Conservation (phyloP, 2,888 invertebrate genomes). For the Pandemis heparana region DNA sequence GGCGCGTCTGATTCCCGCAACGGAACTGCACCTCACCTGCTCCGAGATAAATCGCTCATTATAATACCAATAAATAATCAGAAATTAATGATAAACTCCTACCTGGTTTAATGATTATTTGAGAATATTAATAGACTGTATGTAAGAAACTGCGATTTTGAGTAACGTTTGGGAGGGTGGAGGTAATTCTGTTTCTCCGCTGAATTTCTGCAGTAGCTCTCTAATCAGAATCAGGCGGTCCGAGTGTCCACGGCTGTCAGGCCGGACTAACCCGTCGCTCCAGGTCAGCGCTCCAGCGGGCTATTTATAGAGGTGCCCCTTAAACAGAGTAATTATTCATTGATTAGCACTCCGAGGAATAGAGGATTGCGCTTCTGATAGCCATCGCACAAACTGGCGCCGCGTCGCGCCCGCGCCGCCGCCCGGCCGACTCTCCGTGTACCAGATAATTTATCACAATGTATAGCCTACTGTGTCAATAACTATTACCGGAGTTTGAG, state of each 20-base stretch:
- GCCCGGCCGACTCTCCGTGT: slow-evolving; percentile 49
- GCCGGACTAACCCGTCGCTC: slow-evolving; percentile 85
- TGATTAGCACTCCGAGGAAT: slow-evolving; percentile 86
- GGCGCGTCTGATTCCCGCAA: slow-evolving; percentile 35
- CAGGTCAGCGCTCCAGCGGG: slow-evolving; percentile 85
- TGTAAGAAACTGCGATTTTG: neutral
- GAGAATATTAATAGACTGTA: neutral
- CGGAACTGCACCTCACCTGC: slow-evolving; percentile 18
- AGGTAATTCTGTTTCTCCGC: neutral
- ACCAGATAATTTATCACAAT: slow-evolving; percentile 19
- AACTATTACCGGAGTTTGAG: neutral
- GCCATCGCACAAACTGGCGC: slow-evolving; percentile 83
- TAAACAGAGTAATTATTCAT: slow-evolving; percentile 86
- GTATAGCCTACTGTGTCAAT: slow-evolving; percentile 2
- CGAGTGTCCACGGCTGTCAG: slow-evolving; percentile 81
- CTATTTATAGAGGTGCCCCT: slow-evolving; percentile 86
- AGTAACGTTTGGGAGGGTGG: neutral
- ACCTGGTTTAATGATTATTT: neutral
- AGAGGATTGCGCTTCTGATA: slow-evolving; percentile 85
- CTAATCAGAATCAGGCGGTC: slow-evolving; percentile 53
- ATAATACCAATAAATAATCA: neutral
- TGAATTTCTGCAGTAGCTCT: slow-evolving; percentile 35
- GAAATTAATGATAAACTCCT: neutral
- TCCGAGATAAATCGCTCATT: neutral
- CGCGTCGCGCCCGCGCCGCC: slow-evolving; percentile 60